Conservation (phyloP, 2,113 vertebrate genomes). For the Sebastes fasciatus region DNA sequence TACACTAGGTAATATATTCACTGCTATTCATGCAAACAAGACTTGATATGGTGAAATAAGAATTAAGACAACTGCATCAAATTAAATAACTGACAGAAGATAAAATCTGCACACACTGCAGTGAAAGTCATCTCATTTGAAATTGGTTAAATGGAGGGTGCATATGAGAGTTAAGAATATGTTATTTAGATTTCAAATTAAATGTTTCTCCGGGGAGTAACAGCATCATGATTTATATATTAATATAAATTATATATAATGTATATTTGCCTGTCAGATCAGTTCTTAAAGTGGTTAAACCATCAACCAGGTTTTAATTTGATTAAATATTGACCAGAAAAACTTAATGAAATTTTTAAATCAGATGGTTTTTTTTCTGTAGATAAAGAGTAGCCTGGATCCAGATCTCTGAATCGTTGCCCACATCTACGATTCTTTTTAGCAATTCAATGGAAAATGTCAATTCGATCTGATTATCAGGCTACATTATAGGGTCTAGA, state of each 20-base stretch:
- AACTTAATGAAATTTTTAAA: neutral
- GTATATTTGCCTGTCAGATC: too few species aligned
- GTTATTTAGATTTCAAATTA: neutral
- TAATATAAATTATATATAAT: neutral
- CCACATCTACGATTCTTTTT: too few species aligned
- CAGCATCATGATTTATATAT: neutral
- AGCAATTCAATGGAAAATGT: too few species aligned
- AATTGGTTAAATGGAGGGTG: too few species aligned
- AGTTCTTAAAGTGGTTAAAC: conserved; percentile 15
- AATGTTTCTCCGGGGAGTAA: neutral
- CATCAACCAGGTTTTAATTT: neutral
- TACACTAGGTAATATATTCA: neutral
- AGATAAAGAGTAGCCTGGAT: neutral
- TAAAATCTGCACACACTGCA: neutral
- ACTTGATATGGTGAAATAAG: neutral
- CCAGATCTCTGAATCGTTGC: neutral
- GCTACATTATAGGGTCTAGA: neutral
- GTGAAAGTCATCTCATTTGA: neutral
- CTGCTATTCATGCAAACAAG: neutral
- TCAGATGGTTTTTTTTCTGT: neutral
- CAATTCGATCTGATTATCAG: too few species aligned
- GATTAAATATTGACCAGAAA: conserved; percentile 25
- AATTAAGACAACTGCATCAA: neutral
- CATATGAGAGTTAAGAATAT: too few species aligned
- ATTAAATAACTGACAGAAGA: neutral